Evolutionary conservation across 1,140 invertebrate genomes (phyloP).

Genomic region (Leptinotarsa defecta): DNA sequence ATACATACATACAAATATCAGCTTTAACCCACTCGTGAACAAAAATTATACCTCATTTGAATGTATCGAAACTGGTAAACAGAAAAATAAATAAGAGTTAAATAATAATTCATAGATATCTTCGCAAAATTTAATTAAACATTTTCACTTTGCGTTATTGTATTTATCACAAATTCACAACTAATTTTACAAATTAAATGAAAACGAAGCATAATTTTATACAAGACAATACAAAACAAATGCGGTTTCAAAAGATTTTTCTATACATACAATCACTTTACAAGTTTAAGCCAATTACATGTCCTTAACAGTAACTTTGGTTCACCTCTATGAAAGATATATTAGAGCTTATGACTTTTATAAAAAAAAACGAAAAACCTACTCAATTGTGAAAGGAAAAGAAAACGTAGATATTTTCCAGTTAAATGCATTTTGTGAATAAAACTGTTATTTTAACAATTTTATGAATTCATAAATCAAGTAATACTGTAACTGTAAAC

Average conservation of each 20-base stretch:
- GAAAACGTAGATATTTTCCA: no score
- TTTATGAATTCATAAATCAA: no score
- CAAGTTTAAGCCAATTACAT: conserved; percentile 27
- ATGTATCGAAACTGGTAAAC: no score
- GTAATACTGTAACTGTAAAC: no score
- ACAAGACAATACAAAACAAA: conserved; percentile 25
- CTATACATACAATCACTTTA: conserved; percentile 16
- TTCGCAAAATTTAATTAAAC: conserved; percentile 25
- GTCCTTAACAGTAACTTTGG: conserved; percentile 28
- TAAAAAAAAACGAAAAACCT: no score
- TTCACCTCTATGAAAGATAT: conserved; percentile 20
- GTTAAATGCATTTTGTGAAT: no score
- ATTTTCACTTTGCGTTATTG: conserved; percentile 22
- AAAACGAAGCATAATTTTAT: conserved; percentile 24
- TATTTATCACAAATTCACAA: conserved; percentile 32
- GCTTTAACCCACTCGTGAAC: no score
- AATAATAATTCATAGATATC: neutral
- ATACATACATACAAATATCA: no score
- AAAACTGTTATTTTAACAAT: no score
- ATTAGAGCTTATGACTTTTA: conserved; percentile 17
- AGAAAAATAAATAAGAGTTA: no score
- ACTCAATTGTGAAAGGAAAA: no score
- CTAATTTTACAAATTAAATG: conserved; percentile 21
- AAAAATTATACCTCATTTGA: no score
- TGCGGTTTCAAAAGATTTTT: conserved; percentile 3